Conservation (phyloP, 2,113 vertebrate species). For the Hippocampus comes region DNA sequence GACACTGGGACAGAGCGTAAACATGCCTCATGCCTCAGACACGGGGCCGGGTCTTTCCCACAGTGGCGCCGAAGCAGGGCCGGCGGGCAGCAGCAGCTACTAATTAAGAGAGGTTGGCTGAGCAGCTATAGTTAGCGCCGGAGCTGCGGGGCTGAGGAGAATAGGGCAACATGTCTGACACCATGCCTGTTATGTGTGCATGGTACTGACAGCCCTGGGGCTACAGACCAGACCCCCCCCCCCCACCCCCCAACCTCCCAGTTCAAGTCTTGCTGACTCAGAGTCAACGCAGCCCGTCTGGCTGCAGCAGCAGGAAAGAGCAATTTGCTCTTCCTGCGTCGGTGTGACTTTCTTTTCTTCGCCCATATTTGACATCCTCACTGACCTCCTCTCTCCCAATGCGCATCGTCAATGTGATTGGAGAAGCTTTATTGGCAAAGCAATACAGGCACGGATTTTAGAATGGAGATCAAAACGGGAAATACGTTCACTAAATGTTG, state of each 20-base stretch:
- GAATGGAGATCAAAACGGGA: slow-evolving; percentile 43
- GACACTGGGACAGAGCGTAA: slow-evolving; percentile 32
- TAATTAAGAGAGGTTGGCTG: slow-evolving; percentile 67
- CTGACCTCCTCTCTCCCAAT: slow-evolving; percentile 10
- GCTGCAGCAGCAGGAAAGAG: slow-evolving; percentile 35
- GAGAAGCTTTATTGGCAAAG: slow-evolving; percentile 37
- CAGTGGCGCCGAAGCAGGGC: slow-evolving; percentile 64
- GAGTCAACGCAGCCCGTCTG: slow-evolving; percentile 52
- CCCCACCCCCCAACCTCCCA: neutral
- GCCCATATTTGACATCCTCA: neutral
- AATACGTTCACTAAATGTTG: slow-evolving; percentile 39
- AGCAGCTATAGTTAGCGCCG: slow-evolving; percentile 55
- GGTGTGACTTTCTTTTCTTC: slow-evolving; percentile 18
- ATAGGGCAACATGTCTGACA: slow-evolving; percentile 62
- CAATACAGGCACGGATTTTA: slow-evolving; percentile 30
- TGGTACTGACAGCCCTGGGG: slow-evolving; percentile 37
- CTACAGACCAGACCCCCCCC: slow-evolving; percentile 41
- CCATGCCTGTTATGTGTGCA: slow-evolving; percentile 29
- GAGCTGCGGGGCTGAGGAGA: slow-evolving; percentile 59
- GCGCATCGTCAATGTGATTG: slow-evolving; percentile 33
- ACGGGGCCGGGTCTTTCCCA: slow-evolving; percentile 60
- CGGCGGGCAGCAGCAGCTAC: slow-evolving; percentile 60
- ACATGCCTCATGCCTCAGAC: slow-evolving; percentile 37
- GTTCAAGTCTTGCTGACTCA: slow-evolving; percentile 66
- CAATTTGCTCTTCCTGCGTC: slow-evolving; percentile 35